These are phyloP conservation scores for Noctua janthe DNA, from an alignment of 2,888 invertebrate species.

Conservation along the genomic window DNA sequence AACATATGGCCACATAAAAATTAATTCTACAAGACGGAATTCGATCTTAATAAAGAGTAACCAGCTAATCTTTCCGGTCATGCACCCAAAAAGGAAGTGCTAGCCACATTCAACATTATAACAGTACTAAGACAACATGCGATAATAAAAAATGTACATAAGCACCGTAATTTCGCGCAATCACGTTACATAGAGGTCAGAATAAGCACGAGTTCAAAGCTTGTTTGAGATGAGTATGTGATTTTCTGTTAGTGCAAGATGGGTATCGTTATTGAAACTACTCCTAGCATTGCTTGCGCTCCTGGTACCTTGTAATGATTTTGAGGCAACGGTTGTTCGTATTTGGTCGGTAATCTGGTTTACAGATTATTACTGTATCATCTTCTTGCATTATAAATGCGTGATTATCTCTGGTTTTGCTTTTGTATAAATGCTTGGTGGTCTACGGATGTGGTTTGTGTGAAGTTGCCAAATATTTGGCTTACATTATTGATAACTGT, in stretches of 20 bases:
- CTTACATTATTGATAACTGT: background rate
- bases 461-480: background rate
- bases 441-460: background rate
- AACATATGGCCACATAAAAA: background rate
- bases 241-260: slow-evolving; percentile 53
- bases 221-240: slow-evolving; percentile 53
- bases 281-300: slow-evolving; percentile 35
- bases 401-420: background rate
- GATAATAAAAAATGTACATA: slow-evolving; percentile 58
- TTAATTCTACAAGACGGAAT: background rate
- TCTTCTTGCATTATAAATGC: background rate
- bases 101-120: slow-evolving; percentile 65
- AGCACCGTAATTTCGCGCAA: slow-evolving; percentile 67
- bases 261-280: slow-evolving; percentile 54
- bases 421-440: background rate
- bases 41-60: background rate
- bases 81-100: slow-evolving; percentile 64
- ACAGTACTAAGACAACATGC: slow-evolving; percentile 62
- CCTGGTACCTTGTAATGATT: slow-evolving; percentile 45
- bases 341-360: slow-evolving; percentile 30
- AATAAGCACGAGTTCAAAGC: slow-evolving; percentile 48
- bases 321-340: slow-evolving; percentile 47
- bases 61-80: slow-evolving; percentile 39
- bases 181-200: slow-evolving; percentile 65
- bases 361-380: slow-evolving; percentile 28